Percentiles rank a stretch among this genome's conserved stretches.
These are phyloP conservation scores for Moxostoma hubbsi DNA, from an alignment of 2,797 vertebrate species.

Conservation along the genomic window DNA sequence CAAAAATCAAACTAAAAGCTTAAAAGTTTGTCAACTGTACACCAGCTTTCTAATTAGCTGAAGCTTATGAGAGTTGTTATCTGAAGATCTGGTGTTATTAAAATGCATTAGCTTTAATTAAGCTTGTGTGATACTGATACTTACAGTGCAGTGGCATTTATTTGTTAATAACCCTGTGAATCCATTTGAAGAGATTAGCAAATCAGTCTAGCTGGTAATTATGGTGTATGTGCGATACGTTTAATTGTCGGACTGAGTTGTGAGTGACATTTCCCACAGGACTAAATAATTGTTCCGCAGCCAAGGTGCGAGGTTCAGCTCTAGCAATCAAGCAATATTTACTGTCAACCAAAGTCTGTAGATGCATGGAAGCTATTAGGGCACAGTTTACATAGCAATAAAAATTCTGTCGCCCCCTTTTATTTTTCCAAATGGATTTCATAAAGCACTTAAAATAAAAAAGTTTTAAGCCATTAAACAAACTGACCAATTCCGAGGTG, in stretches of 20 bases:
- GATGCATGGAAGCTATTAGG: constrained; percentile 18
- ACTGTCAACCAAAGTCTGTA: constrained; percentile 51
- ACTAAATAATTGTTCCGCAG: neutral
- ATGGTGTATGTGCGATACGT: constrained; percentile 62
- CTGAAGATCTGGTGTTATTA: constrained; percentile 75
- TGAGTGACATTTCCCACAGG: constrained; percentile 35
- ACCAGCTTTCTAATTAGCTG: constrained; percentile 70
- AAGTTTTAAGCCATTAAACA: too few species aligned
- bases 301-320: constrained; percentile 9
- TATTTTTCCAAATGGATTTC: too few species aligned
- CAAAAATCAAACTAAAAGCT: neutral
- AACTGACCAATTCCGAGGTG: too few species aligned
- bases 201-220: constrained; percentile 77
- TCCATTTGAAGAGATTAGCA: constrained; percentile 73
- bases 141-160: constrained; percentile 70
- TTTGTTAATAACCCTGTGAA: constrained; percentile 74
- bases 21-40: constrained; percentile 14
- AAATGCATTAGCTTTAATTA: constrained; percentile 80
- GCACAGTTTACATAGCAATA: neutral
- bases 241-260: constrained; percentile 69
- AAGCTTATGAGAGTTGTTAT: constrained; percentile 74
- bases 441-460: too few species aligned
- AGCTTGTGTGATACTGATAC: constrained; percentile 70
- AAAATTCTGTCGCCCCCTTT: too few species aligned
- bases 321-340: constrained; percentile 4